Conservation (phyloP, 2,797 vertebrate genomes). For the Nothura maculosa region DNA sequence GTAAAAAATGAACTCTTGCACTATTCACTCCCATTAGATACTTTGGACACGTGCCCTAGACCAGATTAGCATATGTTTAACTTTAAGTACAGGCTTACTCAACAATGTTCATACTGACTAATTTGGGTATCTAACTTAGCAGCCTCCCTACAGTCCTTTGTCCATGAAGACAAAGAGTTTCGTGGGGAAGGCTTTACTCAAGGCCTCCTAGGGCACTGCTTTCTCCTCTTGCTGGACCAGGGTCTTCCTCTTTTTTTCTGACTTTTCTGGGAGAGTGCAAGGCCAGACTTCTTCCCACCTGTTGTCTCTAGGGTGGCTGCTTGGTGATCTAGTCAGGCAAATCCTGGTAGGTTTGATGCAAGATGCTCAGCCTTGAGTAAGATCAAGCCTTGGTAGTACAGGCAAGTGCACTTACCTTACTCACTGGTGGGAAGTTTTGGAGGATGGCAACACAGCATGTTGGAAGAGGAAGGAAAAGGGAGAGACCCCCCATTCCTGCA, state of each 20-base stretch:
- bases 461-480: neutral
- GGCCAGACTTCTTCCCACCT: neutral
- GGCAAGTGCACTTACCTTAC: neutral
- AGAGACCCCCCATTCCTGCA: neutral
- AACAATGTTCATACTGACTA: neutral
- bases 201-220: neutral
- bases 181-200: neutral
- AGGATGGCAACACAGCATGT: neutral
- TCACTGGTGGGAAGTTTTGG: neutral
- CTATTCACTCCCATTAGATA: neutral
- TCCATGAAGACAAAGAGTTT: neutral
- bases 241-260: neutral
- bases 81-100: neutral
- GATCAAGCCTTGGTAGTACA: neutral
- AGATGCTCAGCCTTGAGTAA: neutral
- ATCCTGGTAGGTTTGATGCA: neutral
- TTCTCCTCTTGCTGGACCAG: neutral
- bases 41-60: neutral
- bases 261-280: neutral
- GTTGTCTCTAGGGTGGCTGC: neutral
- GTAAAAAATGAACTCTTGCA: neutral
- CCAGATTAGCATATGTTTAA: neutral
- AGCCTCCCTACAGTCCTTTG: neutral
- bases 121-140: neutral
- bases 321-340: neutral